Evolutionary conservation across 2,113 vertebrate genomes (phyloP), one percentile per base, ranked within the genome.

Genomic region (Lota lota): DNA sequence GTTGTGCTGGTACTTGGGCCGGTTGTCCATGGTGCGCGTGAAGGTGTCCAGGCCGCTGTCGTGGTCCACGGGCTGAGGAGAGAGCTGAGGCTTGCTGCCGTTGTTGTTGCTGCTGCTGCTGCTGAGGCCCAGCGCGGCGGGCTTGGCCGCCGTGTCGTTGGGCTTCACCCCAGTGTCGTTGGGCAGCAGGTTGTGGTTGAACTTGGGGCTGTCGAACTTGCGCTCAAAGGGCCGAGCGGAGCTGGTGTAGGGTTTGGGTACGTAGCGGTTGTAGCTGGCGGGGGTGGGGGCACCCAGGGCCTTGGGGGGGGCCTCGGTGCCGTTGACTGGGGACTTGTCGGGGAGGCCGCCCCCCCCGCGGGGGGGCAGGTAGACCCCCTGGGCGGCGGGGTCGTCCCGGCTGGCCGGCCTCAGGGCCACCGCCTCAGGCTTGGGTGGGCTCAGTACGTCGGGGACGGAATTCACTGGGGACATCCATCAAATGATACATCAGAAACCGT

Each of bases 191-290:
- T 98, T 99, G 83, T 99, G 97, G 87, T 96, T 98, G 91, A 99
- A 98, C 84, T 99, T 99, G 0, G 96, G 97, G 72, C 97, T 99
- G 78, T 99, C 96, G 51, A 99, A 99, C 89, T 99, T 99, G 89
- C 96, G 95, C 81, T 99, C 97, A 61, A 96, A 98, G 1, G 94
- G 94, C 54, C 96, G 91, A 3, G 94, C 94, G 17, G 94, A 86
- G 79, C 87, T 94, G 50, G 91, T 95, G 75, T 94, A 95, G 5
- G 94, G 93, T 80, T 96, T 96, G 64, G 95, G 89, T 73, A 92
- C 93, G 73, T 96, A 97, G 72, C 91, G 93, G 76, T 91, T 95
- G 33, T 94, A 96, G 74, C 90, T 85, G 18, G 91, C 87, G 18
- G 92, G 78, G 50, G 90, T 58, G 0, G 87, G 90, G 67, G 83